Percentiles rank a stretch among this genome's conserved stretches.
These are phyloP conservation scores for Lonchura striata DNA, from an alignment of 2,113 vertebrate species.

Conservation along the genomic window DNA sequence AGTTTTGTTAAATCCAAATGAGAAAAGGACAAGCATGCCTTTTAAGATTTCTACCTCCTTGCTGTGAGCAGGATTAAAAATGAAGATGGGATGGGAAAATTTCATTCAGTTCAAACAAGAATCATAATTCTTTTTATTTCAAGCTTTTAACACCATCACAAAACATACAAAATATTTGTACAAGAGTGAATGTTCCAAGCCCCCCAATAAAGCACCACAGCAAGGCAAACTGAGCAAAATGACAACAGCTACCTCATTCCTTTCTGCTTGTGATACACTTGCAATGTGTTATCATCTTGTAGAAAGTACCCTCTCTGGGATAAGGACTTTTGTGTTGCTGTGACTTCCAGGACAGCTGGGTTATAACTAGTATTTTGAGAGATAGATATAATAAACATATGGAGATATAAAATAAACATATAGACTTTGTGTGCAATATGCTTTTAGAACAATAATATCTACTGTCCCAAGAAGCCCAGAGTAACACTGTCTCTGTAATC, in stretches of 20 bases:
- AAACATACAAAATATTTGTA: not conserved
- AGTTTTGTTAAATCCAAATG: not conserved
- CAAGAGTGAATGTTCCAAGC: not conserved
- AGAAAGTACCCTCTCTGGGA: not conserved
- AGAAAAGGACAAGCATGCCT: not conserved
- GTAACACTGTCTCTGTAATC: not conserved
- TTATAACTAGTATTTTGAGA: no score
- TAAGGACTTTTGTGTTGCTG: not conserved
- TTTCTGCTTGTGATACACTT: not conserved
- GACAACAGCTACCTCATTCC: not conserved
- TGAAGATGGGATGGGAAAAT: not conserved
- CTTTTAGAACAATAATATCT: not conserved
- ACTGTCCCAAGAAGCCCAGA: not conserved
- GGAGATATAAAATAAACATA: no score
- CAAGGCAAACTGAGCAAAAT: not conserved
- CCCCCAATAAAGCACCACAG: not conserved
- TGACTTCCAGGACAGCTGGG: not conserved
- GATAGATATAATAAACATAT: no score
- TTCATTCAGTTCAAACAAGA: not conserved
- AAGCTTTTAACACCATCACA: not conserved
- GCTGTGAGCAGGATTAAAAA: not conserved
- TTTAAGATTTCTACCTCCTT: not conserved
- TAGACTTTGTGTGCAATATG: not conserved
- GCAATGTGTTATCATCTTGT: accelerated
- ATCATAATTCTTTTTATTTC: not conserved